These are phyloP conservation scores for Mormyrus proboscirostris DNA, from an alignment of 2,797 vertebrate species.

Conservation along the genomic window DNA sequence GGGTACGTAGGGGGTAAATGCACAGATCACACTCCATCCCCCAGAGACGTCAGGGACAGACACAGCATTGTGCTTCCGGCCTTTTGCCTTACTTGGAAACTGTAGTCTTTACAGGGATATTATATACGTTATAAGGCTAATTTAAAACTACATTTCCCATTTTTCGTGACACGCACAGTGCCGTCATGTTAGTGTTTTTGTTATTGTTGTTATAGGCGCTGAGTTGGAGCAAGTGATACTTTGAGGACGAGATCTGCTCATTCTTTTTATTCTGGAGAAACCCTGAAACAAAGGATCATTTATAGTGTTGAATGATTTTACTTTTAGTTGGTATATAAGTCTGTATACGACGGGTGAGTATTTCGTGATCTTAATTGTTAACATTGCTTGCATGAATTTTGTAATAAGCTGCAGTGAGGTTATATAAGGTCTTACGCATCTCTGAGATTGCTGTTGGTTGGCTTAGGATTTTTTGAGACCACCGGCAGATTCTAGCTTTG, in stretches of 20 bases:
- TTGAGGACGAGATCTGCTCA: conserved; percentile 8
- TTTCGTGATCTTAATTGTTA: neutral
- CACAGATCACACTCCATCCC: neutral
- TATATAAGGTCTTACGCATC: neutral
- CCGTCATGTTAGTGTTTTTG: conserved; percentile 32
- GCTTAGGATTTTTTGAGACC: neutral
- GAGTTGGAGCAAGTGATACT: conserved; percentile 40
- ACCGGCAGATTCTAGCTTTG: neutral
- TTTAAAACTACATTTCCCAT: conserved; percentile 60
- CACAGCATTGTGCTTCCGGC: neutral
- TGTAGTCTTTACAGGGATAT: conserved; percentile 47
- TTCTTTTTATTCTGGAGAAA: neutral
- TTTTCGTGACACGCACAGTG: conserved; percentile 25
- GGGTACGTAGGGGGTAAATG: neutral
- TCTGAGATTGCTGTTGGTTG: neutral
- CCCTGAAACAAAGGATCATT: neutral
- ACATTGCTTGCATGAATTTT: neutral
- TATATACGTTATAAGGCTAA: neutral
- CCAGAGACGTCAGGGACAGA: neutral
- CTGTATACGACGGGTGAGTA: conserved; percentile 43
- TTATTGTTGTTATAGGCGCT: conserved; percentile 40
- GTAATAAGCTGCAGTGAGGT: neutral
- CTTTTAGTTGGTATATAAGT: conserved; percentile 7
- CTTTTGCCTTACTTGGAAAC: conserved; percentile 36
- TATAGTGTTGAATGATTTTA: conserved; percentile 12